Evolutionary conservation across 2,888 invertebrate species (phyloP), one percentile per base, ranked within the genome.

Genomic region (Megaustenia siamemsis): DNA sequence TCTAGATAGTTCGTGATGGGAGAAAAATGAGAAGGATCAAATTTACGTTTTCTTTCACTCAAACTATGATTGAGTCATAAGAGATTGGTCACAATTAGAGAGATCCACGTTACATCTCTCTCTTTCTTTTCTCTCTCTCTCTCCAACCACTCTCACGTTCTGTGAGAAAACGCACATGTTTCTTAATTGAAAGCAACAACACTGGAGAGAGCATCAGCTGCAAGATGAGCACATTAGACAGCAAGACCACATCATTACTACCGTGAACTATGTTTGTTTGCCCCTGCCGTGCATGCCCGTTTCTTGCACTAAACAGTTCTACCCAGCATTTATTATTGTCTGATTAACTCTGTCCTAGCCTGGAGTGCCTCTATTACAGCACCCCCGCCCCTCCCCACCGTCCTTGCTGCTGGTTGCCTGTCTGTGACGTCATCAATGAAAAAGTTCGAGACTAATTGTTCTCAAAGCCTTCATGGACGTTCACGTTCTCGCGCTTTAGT

Each of bases 181-280:
- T n/a, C 43, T 1, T 76, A 76, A 76, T 76, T 76, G n/a, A 53
- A 76, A 53, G 18, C 35, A 76, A 28, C 76, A 76, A 35, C 76
- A 76, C 76, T 45, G 6, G 63, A 2, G 32, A 10, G 40, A n/a
- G 53, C n/a, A 4, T 1, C 28, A 1, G 24, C 56, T 53, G 2
- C 38, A n/a, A 40, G 63, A 43, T 35, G 53, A 53, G 35, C 77
- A 60, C 63, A n/a, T 6, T 18, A 40, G 21, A 43, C 12, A 77
- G 63, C 40, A 53, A 1, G 63, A 0, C 38, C 10, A 53, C 40
- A 43, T 63, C 77, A 60, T 40, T 18, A 28, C 12, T 21, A 60
- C 63, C 63, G 77, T 77, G n/a, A 2, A 5, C 0, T n/a, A 5
- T 77, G 43, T 77, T 77, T 77, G 77, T 43, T 63, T 56, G 56